Conservation (phyloP, 2,797 vertebrate genomes). For the Esox masquinongy region DNA sequence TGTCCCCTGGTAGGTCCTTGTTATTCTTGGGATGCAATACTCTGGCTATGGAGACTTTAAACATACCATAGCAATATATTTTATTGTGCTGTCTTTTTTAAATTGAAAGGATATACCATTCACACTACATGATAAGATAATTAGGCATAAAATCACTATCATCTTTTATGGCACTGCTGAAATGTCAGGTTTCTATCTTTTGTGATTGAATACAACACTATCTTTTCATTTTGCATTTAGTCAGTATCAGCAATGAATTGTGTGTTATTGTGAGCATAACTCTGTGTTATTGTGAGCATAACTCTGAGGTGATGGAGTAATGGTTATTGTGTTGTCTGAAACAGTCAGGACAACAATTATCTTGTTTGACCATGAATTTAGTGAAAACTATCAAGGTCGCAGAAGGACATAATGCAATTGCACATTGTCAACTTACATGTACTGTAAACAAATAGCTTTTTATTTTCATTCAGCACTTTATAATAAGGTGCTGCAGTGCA, state of each 20-base stretch:
- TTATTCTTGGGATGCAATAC: neutral
- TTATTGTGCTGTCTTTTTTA: no score
- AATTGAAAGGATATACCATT: no score
- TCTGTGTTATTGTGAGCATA: slow-evolving; percentile 17
- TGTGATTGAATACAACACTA: slow-evolving; percentile 15
- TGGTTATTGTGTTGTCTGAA: slow-evolving; percentile 19
- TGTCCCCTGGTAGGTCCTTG: neutral
- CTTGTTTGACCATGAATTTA: slow-evolving; percentile 47
- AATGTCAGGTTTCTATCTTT: neutral
- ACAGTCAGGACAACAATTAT: slow-evolving; percentile 43
- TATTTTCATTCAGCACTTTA: slow-evolving; percentile 69
- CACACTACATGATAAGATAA: neutral
- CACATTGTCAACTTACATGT: slow-evolving; percentile 6
- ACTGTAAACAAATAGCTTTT: slow-evolving; percentile 44
- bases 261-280: slow-evolving; percentile 15
- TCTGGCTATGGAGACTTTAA: neutral
- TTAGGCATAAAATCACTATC: slow-evolving; percentile 11
- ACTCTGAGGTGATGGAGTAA: slow-evolving; percentile 29
- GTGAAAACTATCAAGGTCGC: slow-evolving; percentile 42
- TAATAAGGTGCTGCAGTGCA: slow-evolving; percentile 53
- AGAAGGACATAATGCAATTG: slow-evolving; percentile 3
- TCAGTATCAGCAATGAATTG: neutral
- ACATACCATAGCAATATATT: slow-evolving; percentile 18
- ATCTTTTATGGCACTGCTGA: no score
- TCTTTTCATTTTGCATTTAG: slow-evolving; percentile 5